Evolutionary conservation across 2,797 vertebrate species (phyloP).

Genomic region (Notoglanidium macrostoma): DNA sequence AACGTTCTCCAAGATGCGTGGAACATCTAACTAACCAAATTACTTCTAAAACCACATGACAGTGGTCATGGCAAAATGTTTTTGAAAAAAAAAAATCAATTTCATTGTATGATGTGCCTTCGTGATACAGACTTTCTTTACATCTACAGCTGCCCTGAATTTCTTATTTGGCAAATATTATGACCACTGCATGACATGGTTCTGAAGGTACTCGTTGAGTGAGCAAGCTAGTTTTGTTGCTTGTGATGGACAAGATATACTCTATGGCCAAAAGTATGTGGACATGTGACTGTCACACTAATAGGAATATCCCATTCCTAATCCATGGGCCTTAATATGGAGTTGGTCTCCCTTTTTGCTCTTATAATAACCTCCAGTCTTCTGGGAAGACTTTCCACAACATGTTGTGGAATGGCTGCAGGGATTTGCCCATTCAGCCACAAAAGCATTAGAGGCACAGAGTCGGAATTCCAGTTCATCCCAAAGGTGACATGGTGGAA

Average conservation of each 20-base stretch:
- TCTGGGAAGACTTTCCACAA: background rate
- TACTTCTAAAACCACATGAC: background rate
- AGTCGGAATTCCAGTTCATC: background rate
- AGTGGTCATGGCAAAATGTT: background rate
- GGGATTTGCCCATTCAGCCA: background rate
- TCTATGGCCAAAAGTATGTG: background rate
- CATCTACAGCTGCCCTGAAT: background rate
- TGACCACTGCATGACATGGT: background rate
- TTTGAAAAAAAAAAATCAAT: too few relatives aligned
- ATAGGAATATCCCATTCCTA: background rate
- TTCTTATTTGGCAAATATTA: background rate
- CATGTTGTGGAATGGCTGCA: background rate
- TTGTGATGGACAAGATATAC: background rate
- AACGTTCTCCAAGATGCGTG: background rate
- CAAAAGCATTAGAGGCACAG: too few relatives aligned
- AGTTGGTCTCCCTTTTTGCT: background rate
- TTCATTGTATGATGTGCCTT: background rate
- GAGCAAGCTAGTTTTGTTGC: too few relatives aligned
- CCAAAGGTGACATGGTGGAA: too few relatives aligned
- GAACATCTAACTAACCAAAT: background rate
- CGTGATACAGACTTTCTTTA: background rate
- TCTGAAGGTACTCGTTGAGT: background rate
- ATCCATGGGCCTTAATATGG: background rate
- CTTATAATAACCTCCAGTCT: background rate
- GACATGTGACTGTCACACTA: background rate